Evolutionary conservation across 2,888 invertebrate genomes (phyloP), one percentile per base, ranked within the genome.

Genomic region (Macaria notata): DNA sequence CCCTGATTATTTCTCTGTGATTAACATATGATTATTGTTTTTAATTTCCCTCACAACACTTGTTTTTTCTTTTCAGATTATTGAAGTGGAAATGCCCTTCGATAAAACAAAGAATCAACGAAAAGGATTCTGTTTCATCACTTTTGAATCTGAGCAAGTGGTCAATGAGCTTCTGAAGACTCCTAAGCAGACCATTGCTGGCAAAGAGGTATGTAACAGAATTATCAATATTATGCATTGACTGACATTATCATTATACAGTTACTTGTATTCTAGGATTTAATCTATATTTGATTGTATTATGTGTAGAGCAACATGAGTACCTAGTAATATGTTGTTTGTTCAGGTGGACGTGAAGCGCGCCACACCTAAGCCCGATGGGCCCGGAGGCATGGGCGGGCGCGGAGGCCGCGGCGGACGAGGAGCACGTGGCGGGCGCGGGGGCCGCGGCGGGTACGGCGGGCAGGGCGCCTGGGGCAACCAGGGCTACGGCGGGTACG

Each of bases 61-160:
- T 6, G 33, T 36, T 47, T 6, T 60, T 39, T 64, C 52, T 56
- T 58, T 57, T 9, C 81, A 98, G 98, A 97, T 98, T 75, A 95
- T 97, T 63, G 98, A 98, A 76, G 95, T 98, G 57, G 99, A 99
- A 89, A 96, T 98, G 95, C 99, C 99, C 59, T 98, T 97, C 78
- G 99, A 99, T 86, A 98, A 98, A 89, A 95, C 96, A 84, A 98
- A 98, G 94, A 98, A 98, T 84, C 98, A 98, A 87, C 95, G 98
- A 75, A 97, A 98, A 92, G 98, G 97, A 62, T 99, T 99, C 93
- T 98, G 98, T 84, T 99, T 99, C 87, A 98, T 99, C 83, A 98
- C 98, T 68, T 99, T 98, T 79, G 98, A 99, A 82, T 97, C 97
- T 36, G 98, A 98, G 86, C 96, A 97, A 86, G 96, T 98, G 54